These are phyloP conservation scores for Chromis chromis DNA, from an alignment of 2,797 vertebrate genomes.

Conservation along the genomic window DNA sequence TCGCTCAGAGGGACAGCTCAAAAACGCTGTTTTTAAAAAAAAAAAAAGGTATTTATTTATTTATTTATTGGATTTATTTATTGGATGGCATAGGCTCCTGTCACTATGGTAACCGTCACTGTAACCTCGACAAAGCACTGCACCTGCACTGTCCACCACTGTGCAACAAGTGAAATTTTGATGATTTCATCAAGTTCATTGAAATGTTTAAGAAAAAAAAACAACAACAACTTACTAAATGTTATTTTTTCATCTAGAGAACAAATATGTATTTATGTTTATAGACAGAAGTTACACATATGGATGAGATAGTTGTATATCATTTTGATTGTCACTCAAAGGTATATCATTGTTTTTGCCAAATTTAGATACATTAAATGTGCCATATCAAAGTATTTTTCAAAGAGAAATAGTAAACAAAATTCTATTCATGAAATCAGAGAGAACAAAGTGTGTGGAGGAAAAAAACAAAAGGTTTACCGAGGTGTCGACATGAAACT, in stretches of 20 bases:
- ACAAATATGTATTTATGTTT: conserved; percentile 78
- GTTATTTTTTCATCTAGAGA: conserved; percentile 84
- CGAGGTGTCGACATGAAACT: conserved; percentile 26
- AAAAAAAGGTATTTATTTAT: conserved; percentile 35
- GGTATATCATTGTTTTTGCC: conserved; percentile 73
- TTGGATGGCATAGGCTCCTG: conserved; percentile 76
- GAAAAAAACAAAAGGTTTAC: neutral
- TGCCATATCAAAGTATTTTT: conserved; percentile 83
- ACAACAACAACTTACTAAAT: conserved; percentile 61
- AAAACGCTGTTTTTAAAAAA: conserved; percentile 69
- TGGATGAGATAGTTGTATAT: conserved; percentile 62
- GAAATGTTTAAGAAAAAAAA: conserved; percentile 39
- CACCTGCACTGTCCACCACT: conserved; percentile 86
- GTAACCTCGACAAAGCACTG: conserved; percentile 76
- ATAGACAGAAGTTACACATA: conserved; percentile 70
- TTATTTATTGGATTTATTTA: conserved; percentile 73
- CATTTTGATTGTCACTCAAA: conserved; percentile 70
- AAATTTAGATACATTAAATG: conserved; percentile 77
- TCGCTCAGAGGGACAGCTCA: conserved; percentile 68
- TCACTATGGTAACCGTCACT: conserved; percentile 77
- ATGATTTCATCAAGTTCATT: conserved; percentile 71
- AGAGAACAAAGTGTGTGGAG: conserved; percentile 44
- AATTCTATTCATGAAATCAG: conserved; percentile 54
- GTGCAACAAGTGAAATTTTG: conserved; percentile 81
- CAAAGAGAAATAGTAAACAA: conserved; percentile 57